A percentile compares a stretch with the other conserved stretches of the same genome.
Conservation (phyloP, 2,888 invertebrate species). For the Matsumyia berberina region DNA sequence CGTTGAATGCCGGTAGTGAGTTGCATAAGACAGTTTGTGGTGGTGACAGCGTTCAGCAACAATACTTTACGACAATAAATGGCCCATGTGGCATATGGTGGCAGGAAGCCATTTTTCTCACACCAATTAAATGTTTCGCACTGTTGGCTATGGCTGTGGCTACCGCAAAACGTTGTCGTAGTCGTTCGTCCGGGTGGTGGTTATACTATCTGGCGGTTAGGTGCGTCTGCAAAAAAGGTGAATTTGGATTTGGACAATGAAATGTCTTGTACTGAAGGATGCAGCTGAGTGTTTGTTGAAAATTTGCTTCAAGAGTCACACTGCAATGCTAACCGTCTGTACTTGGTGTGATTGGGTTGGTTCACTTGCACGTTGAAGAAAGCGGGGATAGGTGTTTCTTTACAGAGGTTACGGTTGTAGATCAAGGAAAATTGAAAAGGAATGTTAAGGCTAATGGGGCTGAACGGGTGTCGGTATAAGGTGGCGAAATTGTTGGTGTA, state of each 20-base stretch:
- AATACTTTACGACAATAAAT: conserved; percentile 33
- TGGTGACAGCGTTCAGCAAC: not conserved
- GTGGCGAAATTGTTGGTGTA: no score
- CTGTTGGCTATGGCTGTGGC: conserved; percentile 51
- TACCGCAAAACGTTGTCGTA: conserved; percentile 20
- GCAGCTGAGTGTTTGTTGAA: no score
- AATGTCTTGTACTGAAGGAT: conserved; percentile 12
- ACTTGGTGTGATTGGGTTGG: no score
- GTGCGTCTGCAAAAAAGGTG: not conserved
- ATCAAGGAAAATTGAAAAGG: no score
- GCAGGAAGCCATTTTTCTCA: conserved; percentile 57
- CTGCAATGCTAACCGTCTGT: no score
- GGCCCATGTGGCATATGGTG: conserved; percentile 40
- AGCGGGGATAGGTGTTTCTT: no score
- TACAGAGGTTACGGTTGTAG: no score
- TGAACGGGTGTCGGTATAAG: no score
- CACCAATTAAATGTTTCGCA: conserved; percentile 66
- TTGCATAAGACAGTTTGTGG: conserved; percentile 35
- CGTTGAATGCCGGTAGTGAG: conserved; percentile 26
- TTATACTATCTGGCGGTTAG: conserved; percentile 51
- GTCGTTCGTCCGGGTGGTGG: conserved; percentile 10
- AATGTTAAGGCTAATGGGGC: no score
- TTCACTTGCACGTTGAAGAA: no score
- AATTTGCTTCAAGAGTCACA: no score
- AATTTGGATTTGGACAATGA: conserved; percentile 19